These are phyloP conservation scores for Zhuqinia jingwanae DNA, from an alignment of 2,888 invertebrate species.

Conservation along the genomic window DNA sequence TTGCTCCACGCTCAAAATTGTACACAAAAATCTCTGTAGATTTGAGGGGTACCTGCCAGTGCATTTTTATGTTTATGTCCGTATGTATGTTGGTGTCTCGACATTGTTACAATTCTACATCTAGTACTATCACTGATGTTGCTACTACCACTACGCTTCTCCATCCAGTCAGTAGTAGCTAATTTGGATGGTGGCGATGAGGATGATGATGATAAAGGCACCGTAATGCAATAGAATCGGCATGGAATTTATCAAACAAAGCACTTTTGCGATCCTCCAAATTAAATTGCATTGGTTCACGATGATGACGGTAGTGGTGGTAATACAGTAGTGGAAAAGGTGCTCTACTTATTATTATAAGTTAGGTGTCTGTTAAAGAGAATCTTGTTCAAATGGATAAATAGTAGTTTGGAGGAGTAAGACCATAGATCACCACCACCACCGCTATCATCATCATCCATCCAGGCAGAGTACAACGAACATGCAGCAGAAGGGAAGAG, in stretches of 20 bases:
- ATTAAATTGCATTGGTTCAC: background rate
- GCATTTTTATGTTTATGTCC: too few species aligned
- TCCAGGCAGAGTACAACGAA: background rate
- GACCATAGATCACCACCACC: background rate
- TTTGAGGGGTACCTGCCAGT: too few species aligned
- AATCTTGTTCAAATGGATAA: background rate
- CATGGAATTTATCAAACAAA: constrained; percentile 6
- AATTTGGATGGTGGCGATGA: too few species aligned
- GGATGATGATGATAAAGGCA: constrained; percentile 8
- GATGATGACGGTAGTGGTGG: constrained; percentile 18
- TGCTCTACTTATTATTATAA: background rate
- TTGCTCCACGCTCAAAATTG: too few species aligned
- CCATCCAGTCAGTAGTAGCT: background rate
- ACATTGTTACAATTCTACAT: too few species aligned
- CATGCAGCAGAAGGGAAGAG: background rate
- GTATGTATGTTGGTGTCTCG: too few species aligned
- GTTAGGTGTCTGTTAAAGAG: background rate
- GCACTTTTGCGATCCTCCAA: background rate
- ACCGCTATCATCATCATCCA: background rate
- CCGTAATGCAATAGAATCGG: constrained; percentile 1
- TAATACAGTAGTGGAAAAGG: background rate
- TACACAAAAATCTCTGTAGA: too few species aligned
- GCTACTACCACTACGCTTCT: background rate
- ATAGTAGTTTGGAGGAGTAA: background rate
- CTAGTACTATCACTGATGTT: too few species aligned